These are phyloP conservation scores for Pachyrhynchus sulphureomaculatus DNA, from an alignment of 1,140 invertebrate species.

Conservation along the genomic window DNA sequence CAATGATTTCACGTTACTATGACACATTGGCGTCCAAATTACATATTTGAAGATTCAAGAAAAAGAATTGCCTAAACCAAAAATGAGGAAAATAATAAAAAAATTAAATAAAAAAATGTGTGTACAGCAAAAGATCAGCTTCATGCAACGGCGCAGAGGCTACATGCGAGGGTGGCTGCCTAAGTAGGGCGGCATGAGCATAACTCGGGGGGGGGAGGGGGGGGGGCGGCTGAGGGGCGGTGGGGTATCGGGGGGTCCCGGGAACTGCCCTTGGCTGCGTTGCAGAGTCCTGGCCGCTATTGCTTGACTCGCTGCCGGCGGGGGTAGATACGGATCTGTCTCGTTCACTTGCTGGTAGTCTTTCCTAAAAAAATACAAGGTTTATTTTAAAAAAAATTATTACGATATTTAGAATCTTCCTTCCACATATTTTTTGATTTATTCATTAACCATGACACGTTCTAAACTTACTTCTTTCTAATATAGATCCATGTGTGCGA, in stretches of 20 bases:
- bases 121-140: slow-evolving; percentile 39
- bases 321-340: slow-evolving; percentile 65
- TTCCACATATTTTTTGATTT: background rate
- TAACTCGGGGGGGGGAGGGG: slow-evolving; percentile 52
- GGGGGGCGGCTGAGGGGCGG: no score
- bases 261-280: slow-evolving; percentile 52
- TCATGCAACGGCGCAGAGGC: slow-evolving; percentile 37
- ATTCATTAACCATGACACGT: background rate
- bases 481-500: slow-evolving; percentile 97
- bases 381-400: background rate
- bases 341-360: slow-evolving; percentile 74
- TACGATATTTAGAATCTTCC: no score
- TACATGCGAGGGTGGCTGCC: slow-evolving; percentile 44
- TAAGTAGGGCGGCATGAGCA: slow-evolving; percentile 47
- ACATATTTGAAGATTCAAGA: no score
- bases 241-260: slow-evolving; percentile 49
- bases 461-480: slow-evolving; percentile 73
- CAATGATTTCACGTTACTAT: no score
- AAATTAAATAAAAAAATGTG: slow-evolving; percentile 35
- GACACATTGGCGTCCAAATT: no score
- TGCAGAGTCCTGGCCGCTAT: slow-evolving; percentile 63
- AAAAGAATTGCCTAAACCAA: no score
- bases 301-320: slow-evolving; percentile 60
- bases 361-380: slow-evolving; percentile 61
- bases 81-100: slow-evolving; percentile 5